Percentiles rank a stretch among this genome's conserved stretches.
Conservation (phyloP, 2,113 vertebrate species). For the Spheniscus mendiculus region DNA sequence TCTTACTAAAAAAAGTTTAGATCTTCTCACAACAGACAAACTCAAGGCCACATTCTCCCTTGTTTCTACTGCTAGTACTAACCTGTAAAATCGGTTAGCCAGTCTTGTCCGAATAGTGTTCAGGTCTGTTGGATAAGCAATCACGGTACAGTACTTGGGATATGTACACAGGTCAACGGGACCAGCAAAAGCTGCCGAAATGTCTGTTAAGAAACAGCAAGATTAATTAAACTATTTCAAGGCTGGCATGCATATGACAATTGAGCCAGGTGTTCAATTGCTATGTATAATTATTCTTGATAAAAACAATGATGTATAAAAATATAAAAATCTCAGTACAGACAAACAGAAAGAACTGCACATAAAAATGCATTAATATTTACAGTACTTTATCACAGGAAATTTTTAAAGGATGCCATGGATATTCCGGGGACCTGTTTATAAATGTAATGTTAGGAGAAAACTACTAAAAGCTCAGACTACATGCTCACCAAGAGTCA, state of each 20-base stretch:
- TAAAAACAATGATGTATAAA: background rate
- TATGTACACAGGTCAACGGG: constrained; percentile 92
- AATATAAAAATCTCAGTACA: background rate
- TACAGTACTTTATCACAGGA: background rate
- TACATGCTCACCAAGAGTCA: constrained; percentile 82
- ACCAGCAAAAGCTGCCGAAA: constrained; percentile 89
- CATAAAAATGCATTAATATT: background rate
- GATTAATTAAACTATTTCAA: background rate
- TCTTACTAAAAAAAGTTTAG: background rate
- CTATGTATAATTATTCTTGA: background rate
- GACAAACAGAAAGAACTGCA: background rate
- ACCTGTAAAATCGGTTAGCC: constrained; percentile 93
- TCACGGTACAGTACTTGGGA: constrained; percentile 90
- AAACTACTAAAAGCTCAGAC: background rate
- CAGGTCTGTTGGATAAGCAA: constrained; percentile 95
- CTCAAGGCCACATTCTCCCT: background rate
- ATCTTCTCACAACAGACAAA: background rate
- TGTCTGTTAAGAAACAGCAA: constrained; percentile 77
- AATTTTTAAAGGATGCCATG: background rate
- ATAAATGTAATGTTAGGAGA: background rate
- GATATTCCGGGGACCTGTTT: background rate
- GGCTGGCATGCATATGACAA: background rate
- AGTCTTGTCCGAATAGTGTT: constrained; percentile 90
- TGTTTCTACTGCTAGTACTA: background rate
- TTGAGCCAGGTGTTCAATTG: background rate